Evolutionary conservation across 1,140 invertebrate species (phyloP).

Genomic region (Triops cancriformis): DNA sequence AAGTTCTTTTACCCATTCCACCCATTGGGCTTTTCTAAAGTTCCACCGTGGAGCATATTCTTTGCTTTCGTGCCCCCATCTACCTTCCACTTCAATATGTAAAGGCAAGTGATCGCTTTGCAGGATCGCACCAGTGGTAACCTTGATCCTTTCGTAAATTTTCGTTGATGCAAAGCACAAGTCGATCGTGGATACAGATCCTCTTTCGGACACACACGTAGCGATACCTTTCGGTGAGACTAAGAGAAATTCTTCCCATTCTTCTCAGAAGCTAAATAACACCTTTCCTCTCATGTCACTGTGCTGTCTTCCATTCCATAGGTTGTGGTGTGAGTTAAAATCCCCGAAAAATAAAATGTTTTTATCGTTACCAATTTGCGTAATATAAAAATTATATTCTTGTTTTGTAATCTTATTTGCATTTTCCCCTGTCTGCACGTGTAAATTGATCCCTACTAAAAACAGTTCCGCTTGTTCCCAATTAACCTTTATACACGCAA

Average conservation of each 20-base stretch:
- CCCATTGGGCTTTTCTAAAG: background rate
- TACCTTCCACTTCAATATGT: background rate
- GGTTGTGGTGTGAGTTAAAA: background rate
- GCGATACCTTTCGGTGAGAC: background rate
- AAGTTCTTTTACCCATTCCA: background rate
- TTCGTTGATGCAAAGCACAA: background rate
- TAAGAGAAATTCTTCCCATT: background rate
- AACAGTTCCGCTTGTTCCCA: background rate
- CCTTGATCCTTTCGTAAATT: background rate
- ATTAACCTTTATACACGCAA: background rate
- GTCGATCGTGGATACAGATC: background rate
- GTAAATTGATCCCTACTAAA: background rate
- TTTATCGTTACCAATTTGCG: background rate
- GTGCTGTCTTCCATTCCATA: background rate
- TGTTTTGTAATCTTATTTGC: background rate
- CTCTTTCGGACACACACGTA: background rate
- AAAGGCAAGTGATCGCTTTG: background rate
- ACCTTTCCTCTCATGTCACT: background rate
- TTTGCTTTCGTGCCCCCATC: background rate
- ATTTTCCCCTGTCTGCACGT: background rate
- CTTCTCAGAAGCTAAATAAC: background rate
- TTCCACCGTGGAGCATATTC: background rate
- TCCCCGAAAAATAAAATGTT: background rate
- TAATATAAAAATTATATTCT: background rate
- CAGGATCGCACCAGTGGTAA: background rate